Conservation (phyloP, 1,140 invertebrate species). For the Berghia stephanieae region DNA sequence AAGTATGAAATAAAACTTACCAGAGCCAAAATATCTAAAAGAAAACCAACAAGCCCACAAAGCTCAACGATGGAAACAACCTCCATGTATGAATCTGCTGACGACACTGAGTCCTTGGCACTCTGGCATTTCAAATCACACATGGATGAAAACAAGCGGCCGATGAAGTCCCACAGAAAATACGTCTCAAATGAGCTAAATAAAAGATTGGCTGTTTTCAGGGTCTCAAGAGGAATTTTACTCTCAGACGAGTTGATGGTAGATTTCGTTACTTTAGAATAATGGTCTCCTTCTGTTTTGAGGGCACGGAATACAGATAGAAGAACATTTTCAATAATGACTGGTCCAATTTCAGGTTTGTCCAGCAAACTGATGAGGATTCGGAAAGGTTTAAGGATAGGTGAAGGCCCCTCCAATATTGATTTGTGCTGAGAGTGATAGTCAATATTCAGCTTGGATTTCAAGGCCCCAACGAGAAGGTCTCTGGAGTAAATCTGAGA, state of each 20-base stretch:
- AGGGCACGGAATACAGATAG: constrained; percentile 83
- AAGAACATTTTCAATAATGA: constrained; percentile 86
- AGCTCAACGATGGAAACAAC: constrained; percentile 66
- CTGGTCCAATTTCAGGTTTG: constrained; percentile 86
- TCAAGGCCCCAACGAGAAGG: constrained; percentile 69
- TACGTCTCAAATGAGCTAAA: constrained; percentile 86
- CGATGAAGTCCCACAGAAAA: constrained; percentile 88
- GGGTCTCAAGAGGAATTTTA: constrained; percentile 67
- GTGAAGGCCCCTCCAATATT: constrained; percentile 17
- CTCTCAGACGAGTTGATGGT: constrained; percentile 33
- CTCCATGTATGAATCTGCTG: constrained; percentile 22
- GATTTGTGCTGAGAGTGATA: constrained; percentile 21
- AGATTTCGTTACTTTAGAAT: constrained; percentile 33
- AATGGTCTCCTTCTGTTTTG: constrained; percentile 47
- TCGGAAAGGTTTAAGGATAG: constrained; percentile 79
- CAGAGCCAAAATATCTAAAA: constrained; percentile 81
- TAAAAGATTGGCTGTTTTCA: constrained; percentile 86
- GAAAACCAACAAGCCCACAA: constrained; percentile 80
- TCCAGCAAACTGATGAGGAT: constrained; percentile 88
- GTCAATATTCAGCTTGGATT: constrained; percentile 65
- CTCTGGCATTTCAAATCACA: constrained; percentile 62
- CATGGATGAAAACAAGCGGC: constrained; percentile 75
- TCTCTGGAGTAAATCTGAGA: constrained; percentile 74
- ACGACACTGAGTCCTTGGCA: constrained; percentile 13
- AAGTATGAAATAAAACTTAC: too few species aligned